phyloP scores from a whole-genome alignment of 2,113 vertebrate species.

The Peromyscus maniculatus region DNA sequence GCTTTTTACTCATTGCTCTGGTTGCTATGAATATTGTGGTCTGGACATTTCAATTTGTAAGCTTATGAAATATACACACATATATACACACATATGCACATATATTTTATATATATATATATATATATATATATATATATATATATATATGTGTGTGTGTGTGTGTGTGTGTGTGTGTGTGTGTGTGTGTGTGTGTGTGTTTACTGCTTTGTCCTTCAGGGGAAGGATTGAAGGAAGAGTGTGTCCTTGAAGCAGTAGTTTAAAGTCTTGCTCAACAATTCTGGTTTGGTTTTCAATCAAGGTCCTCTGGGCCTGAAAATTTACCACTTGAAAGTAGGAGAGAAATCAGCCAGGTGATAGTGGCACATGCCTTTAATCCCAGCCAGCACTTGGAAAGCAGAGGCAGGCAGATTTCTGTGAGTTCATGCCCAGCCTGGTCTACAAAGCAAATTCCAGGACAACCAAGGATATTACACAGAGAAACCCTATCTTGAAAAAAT shows the following conservation, averaged over 20 bases:
- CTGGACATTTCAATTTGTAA: not conserved
- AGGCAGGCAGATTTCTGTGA: no score
- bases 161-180: no score
- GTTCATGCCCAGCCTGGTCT: no score
- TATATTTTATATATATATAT: not conserved
- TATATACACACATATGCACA: not conserved
- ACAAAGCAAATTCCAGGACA: no score
- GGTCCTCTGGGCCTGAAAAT: not conserved
- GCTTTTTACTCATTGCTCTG: not conserved
- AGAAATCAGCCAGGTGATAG: not conserved
- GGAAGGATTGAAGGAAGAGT: not conserved
- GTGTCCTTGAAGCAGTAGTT: not conserved
- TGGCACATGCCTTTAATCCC: no score
- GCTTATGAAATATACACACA: not conserved
- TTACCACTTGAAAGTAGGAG: not conserved
- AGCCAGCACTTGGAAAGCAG: no score
- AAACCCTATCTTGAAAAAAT: no score
- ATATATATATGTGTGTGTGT: no score
- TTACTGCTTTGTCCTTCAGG: not conserved
- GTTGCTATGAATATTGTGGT: not conserved
- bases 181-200: no score
- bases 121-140: not conserved
- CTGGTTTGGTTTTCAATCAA: not conserved
- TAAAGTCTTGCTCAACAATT: not conserved
- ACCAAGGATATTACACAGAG: no score